A percentile compares a stretch with the other conserved stretches of the same genome.
phyloP scores from a whole-genome alignment of 92 coral and sea anemone species.

The Muricea muricata region DNA sequence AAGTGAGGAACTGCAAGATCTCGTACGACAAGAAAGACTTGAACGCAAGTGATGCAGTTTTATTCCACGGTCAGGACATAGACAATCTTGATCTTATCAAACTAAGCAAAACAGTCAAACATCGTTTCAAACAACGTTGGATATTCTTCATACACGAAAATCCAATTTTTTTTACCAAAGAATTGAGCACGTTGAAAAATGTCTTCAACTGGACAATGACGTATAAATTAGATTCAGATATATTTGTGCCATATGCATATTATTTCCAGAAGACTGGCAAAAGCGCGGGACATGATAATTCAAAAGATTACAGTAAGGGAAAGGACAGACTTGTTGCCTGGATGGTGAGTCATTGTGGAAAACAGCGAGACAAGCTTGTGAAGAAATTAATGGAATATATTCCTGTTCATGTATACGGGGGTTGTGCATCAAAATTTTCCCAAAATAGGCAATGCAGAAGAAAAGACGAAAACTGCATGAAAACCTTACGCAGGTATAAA shows the following conservation, averaged over 20 bases:
- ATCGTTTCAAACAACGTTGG: slow-evolving; percentile 78
- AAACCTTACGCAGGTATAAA: slow-evolving; percentile 68
- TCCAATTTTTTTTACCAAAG: slow-evolving; percentile 65
- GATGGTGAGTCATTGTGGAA: slow-evolving; percentile 81
- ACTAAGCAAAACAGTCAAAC: slow-evolving; percentile 49
- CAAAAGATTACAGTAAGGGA: slow-evolving; percentile 63
- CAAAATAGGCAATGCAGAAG: slow-evolving; percentile 48
- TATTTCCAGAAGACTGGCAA: slow-evolving; percentile 43
- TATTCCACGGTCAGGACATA: slow-evolving; percentile 89
- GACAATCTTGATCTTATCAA: slow-evolving; percentile 45
- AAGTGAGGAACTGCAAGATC: slow-evolving; percentile 66
- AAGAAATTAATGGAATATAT: slow-evolving; percentile 64
- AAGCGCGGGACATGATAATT: neutral
- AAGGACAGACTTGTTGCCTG: slow-evolving; percentile 84
- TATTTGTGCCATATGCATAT: slow-evolving; percentile 79
- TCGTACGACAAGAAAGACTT: slow-evolving; percentile 74
- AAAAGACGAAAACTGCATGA: neutral
- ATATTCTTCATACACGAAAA: slow-evolving; percentile 83
- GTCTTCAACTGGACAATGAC: slow-evolving; percentile 97
- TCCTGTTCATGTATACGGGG: slow-evolving; percentile 76
- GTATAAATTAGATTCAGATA: slow-evolving; percentile 86
- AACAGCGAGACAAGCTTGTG: slow-evolving; percentile 67
- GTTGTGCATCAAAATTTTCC: slow-evolving; percentile 72
- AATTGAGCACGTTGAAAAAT: slow-evolving; percentile 63
- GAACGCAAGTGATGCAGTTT: slow-evolving; percentile 73